Base-by-base conservation (phyloP, 2,797 vertebrate genomes). In the Calcarius lapponicus region DNA sequence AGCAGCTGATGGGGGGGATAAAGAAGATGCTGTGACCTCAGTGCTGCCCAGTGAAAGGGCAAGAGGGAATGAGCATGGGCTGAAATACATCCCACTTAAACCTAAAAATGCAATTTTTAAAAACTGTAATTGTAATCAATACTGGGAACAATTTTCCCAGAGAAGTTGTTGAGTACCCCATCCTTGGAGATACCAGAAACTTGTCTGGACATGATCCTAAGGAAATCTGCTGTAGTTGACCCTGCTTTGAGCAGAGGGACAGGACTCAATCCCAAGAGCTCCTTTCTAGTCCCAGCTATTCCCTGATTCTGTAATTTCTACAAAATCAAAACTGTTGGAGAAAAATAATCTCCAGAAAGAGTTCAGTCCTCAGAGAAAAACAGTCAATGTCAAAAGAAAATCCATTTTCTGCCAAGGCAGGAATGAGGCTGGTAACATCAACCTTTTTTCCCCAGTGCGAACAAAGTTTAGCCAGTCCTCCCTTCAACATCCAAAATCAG, bases 101-200 rank as follows among this genome's bases (percentile, higher is more conserved):
- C 1, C 2, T 34, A 34, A n/a, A 28, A 31, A 21, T 10, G 21
- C 13, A 4, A 2, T 3, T 42, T 40, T 61, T 47, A 43, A 1
- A 2, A 67, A 28, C 9, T 75, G 4, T n/a, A 13, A 36, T 18
- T 17, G 1, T 40, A n/a, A 36, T 50, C 3, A 45, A 53, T 17
- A n/a, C 8, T 43, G 5, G 6, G 16, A 79, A 45, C 2, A 40
- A 17, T 18, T 67, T 92, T 92, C 38, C 42, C 45, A 61, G 42
- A 42, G 14, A n/a, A 17, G 9, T 2, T 62, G 7, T 50, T 64
- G 29, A 43, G 7, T 42, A 4, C 10, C 69, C 29, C 25, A 26
- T 73, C 38, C 24, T 45, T 62, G 64, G 21, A 65, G 26, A 18
- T 15, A 32, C 5, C 6, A 20, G 53, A 60, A 80, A 36, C 5